Evolutionary conservation across 2,888 invertebrate species (phyloP).

Genomic region (Odontomyia ornata): DNA sequence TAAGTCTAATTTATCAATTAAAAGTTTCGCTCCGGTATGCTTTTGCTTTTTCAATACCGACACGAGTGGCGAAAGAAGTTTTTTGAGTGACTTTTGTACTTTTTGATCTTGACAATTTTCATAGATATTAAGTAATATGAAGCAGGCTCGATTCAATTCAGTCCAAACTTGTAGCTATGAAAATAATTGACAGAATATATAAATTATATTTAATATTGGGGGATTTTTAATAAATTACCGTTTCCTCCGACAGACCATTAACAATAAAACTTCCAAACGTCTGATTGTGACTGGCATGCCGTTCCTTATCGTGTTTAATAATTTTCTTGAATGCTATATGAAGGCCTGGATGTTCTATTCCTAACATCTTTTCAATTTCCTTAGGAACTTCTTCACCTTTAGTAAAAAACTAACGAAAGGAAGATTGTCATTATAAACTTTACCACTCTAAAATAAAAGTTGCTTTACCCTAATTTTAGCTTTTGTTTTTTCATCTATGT

Average conservation of each 20-base stretch:
- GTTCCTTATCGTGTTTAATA: conserved; percentile 70
- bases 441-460: no score
- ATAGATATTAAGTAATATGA: conserved; percentile 73
- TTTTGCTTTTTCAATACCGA: conserved; percentile 66
- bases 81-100: conserved; percentile 63
- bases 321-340: conserved; percentile 82
- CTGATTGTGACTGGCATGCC: conserved; percentile 60
- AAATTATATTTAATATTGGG: neutral
- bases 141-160: conserved; percentile 79
- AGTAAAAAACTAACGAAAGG: conserved; percentile 45
- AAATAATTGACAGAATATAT: conserved; percentile 29
- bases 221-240: conserved; percentile 60
- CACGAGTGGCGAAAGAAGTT: conserved; percentile 60
- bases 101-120: conserved; percentile 69
- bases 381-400: conserved; percentile 60
- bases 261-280: conserved; percentile 71
- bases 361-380: conserved; percentile 55
- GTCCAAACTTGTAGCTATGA: conserved; percentile 73
- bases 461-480: conserved; percentile 18
- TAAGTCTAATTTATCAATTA: conserved; percentile 66
- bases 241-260: conserved; percentile 66
- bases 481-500: conserved; percentile 47
- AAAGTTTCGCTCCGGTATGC: conserved; percentile 71
- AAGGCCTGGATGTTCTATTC: conserved; percentile 79
- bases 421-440: no score